A percentile compares a stretch with the other conserved stretches of the same genome.
phyloP scores from a whole-genome alignment of 1,140 invertebrate species.

The Campodea augens region DNA sequence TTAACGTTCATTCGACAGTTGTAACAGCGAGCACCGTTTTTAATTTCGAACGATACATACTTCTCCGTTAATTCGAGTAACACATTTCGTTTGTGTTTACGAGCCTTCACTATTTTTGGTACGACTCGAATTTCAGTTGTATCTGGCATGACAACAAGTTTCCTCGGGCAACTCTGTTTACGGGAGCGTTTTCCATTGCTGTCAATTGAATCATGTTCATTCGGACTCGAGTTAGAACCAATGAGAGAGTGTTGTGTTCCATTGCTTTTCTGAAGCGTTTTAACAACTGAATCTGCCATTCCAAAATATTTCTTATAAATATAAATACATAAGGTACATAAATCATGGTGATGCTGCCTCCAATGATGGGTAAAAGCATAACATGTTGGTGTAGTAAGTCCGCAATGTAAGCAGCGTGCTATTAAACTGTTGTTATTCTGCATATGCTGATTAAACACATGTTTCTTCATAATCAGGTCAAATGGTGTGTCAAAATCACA shows the following conservation, averaged over 20 bases:
- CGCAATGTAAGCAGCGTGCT: slow-evolving; percentile 23
- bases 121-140: not conserved
- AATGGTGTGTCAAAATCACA: slow-evolving; percentile 20
- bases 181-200: slow-evolving; percentile 20
- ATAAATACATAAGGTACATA: slow-evolving; percentile 19
- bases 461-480: slow-evolving; percentile 18
- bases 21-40: slow-evolving; percentile 18
- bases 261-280: slow-evolving; percentile 12
- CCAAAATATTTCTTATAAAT: slow-evolving; percentile 19
- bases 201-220: not conserved
- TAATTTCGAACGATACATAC: slow-evolving; percentile 18
- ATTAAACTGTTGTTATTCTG: slow-evolving; percentile 14
- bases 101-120: slow-evolving; percentile 1
- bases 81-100: not conserved
- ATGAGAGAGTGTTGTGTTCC: slow-evolving; percentile 6
- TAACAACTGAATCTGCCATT: slow-evolving; percentile 13
- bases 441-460: slow-evolving; percentile 18
- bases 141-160: slow-evolving; percentile 24
- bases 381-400: slow-evolving; percentile 13
- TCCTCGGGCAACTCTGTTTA: slow-evolving; percentile 29
- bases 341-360: slow-evolving; percentile 18
- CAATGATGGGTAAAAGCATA: slow-evolving; percentile 17
- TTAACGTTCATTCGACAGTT: slow-evolving; percentile 13
- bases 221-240: not conserved
- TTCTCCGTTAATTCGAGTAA: slow-evolving; percentile 15